phyloP scores from a whole-genome alignment of 2,113 vertebrate species.

The Romanogobio albipinnatus region DNA sequence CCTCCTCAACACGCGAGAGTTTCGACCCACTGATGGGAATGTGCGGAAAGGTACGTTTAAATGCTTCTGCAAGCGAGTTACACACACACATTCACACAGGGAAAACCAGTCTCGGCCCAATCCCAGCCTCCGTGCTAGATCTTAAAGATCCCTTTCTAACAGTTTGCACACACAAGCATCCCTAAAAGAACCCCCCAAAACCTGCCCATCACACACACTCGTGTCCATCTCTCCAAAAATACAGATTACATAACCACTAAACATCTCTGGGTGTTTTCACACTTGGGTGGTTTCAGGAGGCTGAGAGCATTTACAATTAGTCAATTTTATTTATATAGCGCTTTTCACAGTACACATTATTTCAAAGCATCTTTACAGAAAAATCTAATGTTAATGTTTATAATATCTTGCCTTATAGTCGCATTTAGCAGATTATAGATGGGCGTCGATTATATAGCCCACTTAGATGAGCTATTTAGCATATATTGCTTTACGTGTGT shows the following conservation, averaged over 20 bases:
- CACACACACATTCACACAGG: constrained; percentile 19
- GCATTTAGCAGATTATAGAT: no score
- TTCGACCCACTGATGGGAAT: constrained; percentile 88
- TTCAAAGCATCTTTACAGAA: background rate
- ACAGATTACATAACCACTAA: constrained; percentile 19
- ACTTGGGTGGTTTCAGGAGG: constrained; percentile 12
- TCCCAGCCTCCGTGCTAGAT: background rate
- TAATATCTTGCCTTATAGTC: no score
- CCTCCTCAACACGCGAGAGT: constrained; percentile 89
- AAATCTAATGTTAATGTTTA: no score
- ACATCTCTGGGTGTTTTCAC: constrained; percentile 20
- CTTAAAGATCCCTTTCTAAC: background rate
- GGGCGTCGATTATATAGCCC: no score
- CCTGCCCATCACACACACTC: background rate
- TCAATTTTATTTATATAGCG: background rate
- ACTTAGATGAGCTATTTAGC: no score
- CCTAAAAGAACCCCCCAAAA: background rate
- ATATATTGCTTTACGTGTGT: no score
- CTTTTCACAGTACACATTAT: background rate
- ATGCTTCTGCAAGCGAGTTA: background rate
- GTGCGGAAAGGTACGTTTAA: constrained; percentile 87
- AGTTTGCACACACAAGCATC: background rate
- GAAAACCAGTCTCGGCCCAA: background rate
- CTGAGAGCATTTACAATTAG: background rate
- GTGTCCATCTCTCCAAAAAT: constrained; percentile 11